Evolutionary conservation across 1,140 invertebrate genomes (phyloP).

Genomic region (Magallana ariakensis): DNA sequence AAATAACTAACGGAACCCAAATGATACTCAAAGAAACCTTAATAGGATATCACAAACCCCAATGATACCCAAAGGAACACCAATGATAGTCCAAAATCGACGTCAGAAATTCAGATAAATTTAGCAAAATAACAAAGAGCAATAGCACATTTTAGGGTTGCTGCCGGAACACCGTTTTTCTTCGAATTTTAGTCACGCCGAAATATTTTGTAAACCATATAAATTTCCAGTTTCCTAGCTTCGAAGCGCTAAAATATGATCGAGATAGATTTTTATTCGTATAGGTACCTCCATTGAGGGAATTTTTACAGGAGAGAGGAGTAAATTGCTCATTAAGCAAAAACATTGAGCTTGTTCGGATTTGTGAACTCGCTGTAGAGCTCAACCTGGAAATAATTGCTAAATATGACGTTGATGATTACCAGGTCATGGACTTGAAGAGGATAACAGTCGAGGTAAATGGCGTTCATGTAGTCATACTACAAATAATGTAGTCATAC

Average conservation of each 20-base stretch:
- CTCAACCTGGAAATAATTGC: too few species aligned
- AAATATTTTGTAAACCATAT: background rate
- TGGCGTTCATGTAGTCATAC: background rate
- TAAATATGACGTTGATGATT: background rate
- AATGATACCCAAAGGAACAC: too few species aligned
- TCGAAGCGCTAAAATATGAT: too few species aligned
- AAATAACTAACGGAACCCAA: too few species aligned
- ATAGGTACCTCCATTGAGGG: background rate
- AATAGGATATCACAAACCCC: too few species aligned
- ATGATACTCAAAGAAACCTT: too few species aligned
- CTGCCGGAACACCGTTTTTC: slow-evolving; percentile 13
- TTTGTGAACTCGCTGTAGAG: too few species aligned
- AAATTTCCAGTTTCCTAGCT: background rate
- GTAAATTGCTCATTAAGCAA: background rate
- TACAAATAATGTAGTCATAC: background rate
- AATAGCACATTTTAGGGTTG: too few species aligned
- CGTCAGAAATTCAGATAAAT: too few species aligned
- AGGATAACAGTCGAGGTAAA: background rate
- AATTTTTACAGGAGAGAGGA: background rate
- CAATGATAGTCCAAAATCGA: too few species aligned
- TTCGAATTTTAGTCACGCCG: background rate
- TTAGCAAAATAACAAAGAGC: too few species aligned
- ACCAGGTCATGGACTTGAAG: background rate
- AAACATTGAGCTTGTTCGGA: too few species aligned
- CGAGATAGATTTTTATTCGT: background rate